These are phyloP conservation scores for Lycia hirtaria DNA, from an alignment of 2,888 invertebrate genomes.

Conservation along the genomic window DNA sequence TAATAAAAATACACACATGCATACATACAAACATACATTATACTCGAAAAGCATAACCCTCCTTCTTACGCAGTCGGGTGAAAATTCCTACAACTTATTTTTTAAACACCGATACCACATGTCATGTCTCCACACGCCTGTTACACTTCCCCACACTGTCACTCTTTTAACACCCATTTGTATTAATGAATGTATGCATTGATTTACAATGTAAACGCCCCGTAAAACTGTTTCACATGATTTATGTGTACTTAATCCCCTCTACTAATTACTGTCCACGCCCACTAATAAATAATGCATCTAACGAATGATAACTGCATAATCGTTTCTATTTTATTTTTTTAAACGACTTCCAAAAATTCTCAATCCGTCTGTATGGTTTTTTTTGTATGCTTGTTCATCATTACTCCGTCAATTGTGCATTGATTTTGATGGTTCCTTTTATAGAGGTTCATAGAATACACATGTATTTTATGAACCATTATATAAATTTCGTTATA, in stretches of 20 bases:
- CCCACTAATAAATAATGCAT: slow-evolving; percentile 38
- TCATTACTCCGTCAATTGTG: too few relatives aligned
- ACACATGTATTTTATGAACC: too few relatives aligned
- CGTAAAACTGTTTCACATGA: slow-evolving; percentile 40
- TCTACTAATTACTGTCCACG: slow-evolving; percentile 42
- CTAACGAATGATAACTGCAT: background rate
- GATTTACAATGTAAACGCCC: slow-evolving; percentile 35
- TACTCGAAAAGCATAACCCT: too few relatives aligned
- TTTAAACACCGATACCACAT: background rate
- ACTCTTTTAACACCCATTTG: slow-evolving; percentile 7
- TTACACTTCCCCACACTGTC: slow-evolving; percentile 6
- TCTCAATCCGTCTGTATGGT: too few relatives aligned
- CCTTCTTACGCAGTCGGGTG: too few relatives aligned
- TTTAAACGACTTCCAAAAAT: background rate
- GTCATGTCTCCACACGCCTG: background rate
- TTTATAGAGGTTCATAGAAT: too few relatives aligned
- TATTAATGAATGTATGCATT: slow-evolving; percentile 10
- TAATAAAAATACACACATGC: too few relatives aligned
- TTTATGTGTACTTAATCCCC: slow-evolving; percentile 44
- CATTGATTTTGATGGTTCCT: too few relatives aligned
- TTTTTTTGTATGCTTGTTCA: too few relatives aligned
- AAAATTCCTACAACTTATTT: too few relatives aligned
- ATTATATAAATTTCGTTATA: too few relatives aligned
- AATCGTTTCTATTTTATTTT: background rate
- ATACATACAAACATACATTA: too few relatives aligned